Evolutionary conservation across 2,113 vertebrate species (phyloP).

Genomic region (Bos javanicus): DNA sequence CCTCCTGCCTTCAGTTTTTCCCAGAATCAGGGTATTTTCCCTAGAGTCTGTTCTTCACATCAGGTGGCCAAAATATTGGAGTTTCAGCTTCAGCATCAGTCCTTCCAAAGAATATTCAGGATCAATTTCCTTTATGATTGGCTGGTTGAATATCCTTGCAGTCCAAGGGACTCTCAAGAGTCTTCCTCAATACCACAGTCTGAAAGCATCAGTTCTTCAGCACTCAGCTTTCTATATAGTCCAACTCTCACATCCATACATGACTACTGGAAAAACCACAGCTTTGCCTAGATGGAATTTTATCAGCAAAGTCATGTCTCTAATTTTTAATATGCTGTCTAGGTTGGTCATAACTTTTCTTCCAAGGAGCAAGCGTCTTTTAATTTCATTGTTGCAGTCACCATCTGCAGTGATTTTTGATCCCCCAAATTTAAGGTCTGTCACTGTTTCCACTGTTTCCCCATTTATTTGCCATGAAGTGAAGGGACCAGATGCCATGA

Average conservation of each 20-base stretch:
- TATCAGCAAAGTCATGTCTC: neutral
- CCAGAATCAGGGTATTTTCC: neutral
- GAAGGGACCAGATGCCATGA: neutral
- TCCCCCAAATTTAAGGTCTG: neutral
- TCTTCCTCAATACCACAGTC: neutral
- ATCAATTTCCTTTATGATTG: neutral
- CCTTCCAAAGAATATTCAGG: neutral
- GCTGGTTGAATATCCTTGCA: neutral
- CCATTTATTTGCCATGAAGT: neutral
- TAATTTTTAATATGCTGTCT: neutral
- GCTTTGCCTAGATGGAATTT: neutral
- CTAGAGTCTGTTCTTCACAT: neutral
- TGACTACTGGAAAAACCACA: neutral
- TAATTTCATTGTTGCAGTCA: neutral
- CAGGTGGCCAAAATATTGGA: neutral
- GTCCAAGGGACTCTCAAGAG: neutral
- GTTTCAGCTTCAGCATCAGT: neutral
- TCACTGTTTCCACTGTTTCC: neutral
- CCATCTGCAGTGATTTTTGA: neutral
- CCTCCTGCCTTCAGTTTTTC: neutral
- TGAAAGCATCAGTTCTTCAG: neutral
- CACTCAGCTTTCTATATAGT: neutral
- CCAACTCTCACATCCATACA: neutral
- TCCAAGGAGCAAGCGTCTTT: neutral
- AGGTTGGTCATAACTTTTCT: neutral